Percentiles rank a stretch among this genome's conserved stretches.
These are phyloP conservation scores for Dermolepida albohirtum DNA, from an alignment of 2,888 invertebrate species.

Conservation along the genomic window DNA sequence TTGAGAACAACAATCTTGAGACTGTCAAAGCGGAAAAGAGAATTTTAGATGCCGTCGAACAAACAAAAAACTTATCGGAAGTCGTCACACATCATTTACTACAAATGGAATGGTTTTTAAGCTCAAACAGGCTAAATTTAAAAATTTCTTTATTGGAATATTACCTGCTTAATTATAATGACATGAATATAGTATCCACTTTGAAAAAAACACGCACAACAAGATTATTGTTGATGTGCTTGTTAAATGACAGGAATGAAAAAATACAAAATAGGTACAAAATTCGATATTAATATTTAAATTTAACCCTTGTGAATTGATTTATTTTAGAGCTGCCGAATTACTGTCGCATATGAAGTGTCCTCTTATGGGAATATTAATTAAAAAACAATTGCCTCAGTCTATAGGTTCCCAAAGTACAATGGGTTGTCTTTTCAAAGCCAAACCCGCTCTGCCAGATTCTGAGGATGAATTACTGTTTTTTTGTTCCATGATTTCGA, in stretches of 20 bases:
- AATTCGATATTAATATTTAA: neutral
- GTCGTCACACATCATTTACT: slow-evolving; percentile 12
- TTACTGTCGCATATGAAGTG: slow-evolving; percentile 10
- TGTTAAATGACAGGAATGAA: neutral
- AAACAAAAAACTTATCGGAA: neutral
- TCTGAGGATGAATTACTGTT: slow-evolving; percentile 8
- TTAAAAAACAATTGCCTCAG: slow-evolving; percentile 11
- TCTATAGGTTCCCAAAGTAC: slow-evolving; percentile 1
- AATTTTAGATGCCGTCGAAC: slow-evolving; percentile 22
- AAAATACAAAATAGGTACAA: slow-evolving; percentile 12
- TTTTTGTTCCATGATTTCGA: slow-evolving; percentile 25
- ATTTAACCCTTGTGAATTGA: neutral
- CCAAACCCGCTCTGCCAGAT: slow-evolving; percentile 25
- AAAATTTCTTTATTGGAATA: slow-evolving; percentile 7
- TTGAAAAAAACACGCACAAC: slow-evolving; percentile 15
- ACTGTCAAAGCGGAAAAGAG: slow-evolving; percentile 4
- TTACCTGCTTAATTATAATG: slow-evolving; percentile 5
- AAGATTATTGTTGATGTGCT: slow-evolving; percentile 7
- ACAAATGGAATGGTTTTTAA: slow-evolving; percentile 29
- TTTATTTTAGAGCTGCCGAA: slow-evolving; percentile 20
- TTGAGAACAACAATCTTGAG: neutral
- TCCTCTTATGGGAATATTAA: slow-evolving; percentile 2
- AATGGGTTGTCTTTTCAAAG: slow-evolving; percentile 7
- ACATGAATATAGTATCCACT: neutral
- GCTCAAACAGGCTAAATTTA: slow-evolving; percentile 12